Evolutionary conservation across 2,797 vertebrate genomes (phyloP).

Genomic region (Chaenodraco wilsoni): DNA sequence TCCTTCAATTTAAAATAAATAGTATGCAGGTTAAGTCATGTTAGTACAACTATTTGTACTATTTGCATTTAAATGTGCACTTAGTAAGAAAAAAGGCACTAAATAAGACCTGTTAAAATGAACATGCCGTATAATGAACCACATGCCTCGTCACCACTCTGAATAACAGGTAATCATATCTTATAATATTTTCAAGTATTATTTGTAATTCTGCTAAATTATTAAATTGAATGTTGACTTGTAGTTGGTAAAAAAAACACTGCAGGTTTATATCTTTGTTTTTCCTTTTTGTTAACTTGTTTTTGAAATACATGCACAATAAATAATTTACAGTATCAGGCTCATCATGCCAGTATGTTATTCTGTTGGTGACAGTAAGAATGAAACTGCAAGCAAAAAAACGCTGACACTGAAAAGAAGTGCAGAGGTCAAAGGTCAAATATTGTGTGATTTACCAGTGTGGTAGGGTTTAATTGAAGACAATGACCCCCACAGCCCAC

Average conservation of each 20-base stretch:
- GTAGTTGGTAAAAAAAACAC: conserved; percentile 7
- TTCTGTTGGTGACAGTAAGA: conserved; percentile 21
- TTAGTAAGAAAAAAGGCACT: not conserved
- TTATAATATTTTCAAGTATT: not conserved
- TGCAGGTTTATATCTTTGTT: conserved; percentile 14
- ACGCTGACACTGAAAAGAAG: conserved; percentile 8
- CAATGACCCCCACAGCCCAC: conserved; percentile 55
- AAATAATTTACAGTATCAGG: conserved; percentile 51
- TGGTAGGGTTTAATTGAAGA: conserved; percentile 56
- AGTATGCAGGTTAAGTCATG: not conserved
- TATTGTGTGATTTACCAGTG: conserved; percentile 55
- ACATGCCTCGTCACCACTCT: not conserved
- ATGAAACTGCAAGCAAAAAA: conserved; percentile 18
- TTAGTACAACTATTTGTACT: not conserved
- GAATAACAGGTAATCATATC: not conserved
- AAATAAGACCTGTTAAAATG: not conserved
- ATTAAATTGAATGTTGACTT: not conserved
- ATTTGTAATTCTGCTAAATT: conserved; percentile 4
- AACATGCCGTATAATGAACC: not conserved
- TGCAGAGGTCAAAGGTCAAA: conserved; percentile 59
- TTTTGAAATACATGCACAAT: conserved; percentile 49
- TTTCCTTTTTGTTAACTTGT: conserved; percentile 7
- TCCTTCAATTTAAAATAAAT: not conserved
- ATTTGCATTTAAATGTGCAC: not conserved
- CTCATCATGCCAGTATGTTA: not conserved